Base-by-base conservation (phyloP, 2,888 invertebrate genomes). In the Acleris laterana region DNA sequence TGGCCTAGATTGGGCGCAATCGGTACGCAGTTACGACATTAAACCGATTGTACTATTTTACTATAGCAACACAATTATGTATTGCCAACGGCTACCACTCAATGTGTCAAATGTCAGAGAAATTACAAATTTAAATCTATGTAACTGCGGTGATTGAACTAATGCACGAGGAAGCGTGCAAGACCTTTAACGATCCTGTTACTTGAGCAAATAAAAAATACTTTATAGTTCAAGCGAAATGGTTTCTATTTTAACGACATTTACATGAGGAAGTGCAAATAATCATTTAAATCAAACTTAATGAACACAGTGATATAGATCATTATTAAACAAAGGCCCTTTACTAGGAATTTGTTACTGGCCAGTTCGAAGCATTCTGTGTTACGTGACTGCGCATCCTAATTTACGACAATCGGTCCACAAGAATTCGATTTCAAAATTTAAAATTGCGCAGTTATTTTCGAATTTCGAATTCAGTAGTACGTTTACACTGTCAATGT, bases 91-190 rank as follows among this genome's bases (percentile, higher is more conserved):
- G 57, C 46, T 22, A 3, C 22, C 50, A 63, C 63, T 58, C 66
- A 71, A 71, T 68, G 68, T 71, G 78, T 79, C 78, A 79, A 77
- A 76, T 75, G 80, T 79, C 78, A 77, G 70, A 70, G 67, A 75
- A 77, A 80, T 79, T 79, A 76, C 68, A 76, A 76, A 74, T 79
- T 74, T 69, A 76, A 79, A 80, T 81, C 68, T 62, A 69, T 69
- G 67, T 69, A 63, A 65, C 62, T 57, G 65, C 71, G 71, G 71
- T 71, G 58, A 46, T 72, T 74, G 74, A 74, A 75, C 72, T 53
- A 4, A 38, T 69, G 65, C 64, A 71, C 64, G 67, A 72, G 71
- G 56, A 66, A 61, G 48, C 49, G 32, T n/a, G 58, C 57, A 57
- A 49, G 58, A 50, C 60, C 49, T 62, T 51, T 19, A 25, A 25